Evolutionary conservation across 2,888 invertebrate species (phyloP).

Genomic region (Gisinianus flammeolus): DNA sequence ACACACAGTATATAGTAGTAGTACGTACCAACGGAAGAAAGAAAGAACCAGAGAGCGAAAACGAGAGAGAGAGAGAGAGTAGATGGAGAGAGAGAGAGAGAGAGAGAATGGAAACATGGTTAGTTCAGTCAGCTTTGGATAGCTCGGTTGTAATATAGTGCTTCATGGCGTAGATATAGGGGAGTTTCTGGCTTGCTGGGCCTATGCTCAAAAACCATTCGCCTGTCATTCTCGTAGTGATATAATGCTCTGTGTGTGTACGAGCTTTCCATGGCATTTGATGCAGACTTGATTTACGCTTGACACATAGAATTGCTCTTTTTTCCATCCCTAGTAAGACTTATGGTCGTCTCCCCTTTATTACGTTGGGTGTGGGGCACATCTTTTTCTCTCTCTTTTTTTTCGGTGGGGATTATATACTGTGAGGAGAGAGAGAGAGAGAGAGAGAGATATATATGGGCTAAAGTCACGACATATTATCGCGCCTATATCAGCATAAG

Average conservation of each 20-base stretch:
- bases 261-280: slow-evolving; percentile 44
- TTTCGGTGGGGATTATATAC: slow-evolving; percentile 20
- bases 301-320: slow-evolving; percentile 44
- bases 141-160: slow-evolving; percentile 15
- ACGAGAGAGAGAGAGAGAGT: not conserved
- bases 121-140: slow-evolving; percentile 8
- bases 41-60: not conserved
- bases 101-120: slow-evolving; percentile 29
- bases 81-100: not conserved
- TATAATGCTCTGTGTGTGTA: slow-evolving; percentile 41
- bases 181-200: slow-evolving; percentile 45
- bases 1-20: too few relatives aligned
- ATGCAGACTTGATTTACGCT: slow-evolving; percentile 40
- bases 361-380: slow-evolving; percentile 38
- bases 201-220: slow-evolving; percentile 36
- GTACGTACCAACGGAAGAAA: too few relatives aligned
- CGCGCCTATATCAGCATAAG: slow-evolving; percentile 44
- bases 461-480: slow-evolving; percentile 44
- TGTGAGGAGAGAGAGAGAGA: too few relatives aligned
- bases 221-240: slow-evolving; percentile 40
- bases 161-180: slow-evolving; percentile 33
- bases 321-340: slow-evolving; percentile 42
- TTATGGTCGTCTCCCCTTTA: slow-evolving; percentile 42
- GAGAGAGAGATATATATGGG: slow-evolving; percentile 39
- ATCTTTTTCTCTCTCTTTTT: slow-evolving; percentile 13